These are phyloP conservation scores for Tenthredo livida DNA, from an alignment of 2,888 invertebrate species.

Conservation along the genomic window DNA sequence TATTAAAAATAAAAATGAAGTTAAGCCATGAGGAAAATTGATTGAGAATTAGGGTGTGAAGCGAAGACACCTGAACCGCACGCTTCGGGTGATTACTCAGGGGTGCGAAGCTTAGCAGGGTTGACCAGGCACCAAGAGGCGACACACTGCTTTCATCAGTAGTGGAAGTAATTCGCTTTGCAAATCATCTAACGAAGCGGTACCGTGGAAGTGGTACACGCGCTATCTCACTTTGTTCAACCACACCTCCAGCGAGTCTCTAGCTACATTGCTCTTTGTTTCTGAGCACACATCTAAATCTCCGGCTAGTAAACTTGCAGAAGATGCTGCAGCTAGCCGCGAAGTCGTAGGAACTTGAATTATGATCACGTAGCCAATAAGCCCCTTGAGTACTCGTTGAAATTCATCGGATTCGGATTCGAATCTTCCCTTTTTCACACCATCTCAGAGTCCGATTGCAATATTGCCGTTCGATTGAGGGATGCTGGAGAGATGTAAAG, in stretches of 20 bases:
- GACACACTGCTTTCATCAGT: constrained; percentile 70
- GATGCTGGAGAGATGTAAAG: neutral
- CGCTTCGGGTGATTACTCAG: constrained; percentile 29
- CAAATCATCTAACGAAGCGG: constrained; percentile 74
- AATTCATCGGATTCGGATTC: neutral
- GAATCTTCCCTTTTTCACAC: neutral
- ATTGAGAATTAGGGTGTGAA: constrained; percentile 65
- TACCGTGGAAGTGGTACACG: constrained; percentile 63
- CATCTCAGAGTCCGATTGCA: constrained; percentile 1
- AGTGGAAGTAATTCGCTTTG: constrained; percentile 75
- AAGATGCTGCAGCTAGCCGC: neutral
- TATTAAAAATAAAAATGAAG: constrained; percentile 63
- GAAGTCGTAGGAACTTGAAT: neutral
- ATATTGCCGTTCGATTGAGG: neutral
- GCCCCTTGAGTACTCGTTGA: neutral
- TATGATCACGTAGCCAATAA: constrained; percentile 16
- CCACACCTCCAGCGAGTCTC: neutral
- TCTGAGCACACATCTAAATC: neutral
- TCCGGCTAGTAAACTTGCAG: neutral
- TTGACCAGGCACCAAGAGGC: constrained; percentile 51
- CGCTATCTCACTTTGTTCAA: constrained; percentile 7
- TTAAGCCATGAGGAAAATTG: constrained; percentile 45
- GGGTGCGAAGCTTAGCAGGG: constrained; percentile 56
- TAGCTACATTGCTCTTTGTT: neutral
- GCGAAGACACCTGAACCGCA: constrained; percentile 63